phyloP scores from a whole-genome alignment of 2,888 invertebrate genomes.

The Abscondita cerata region DNA sequence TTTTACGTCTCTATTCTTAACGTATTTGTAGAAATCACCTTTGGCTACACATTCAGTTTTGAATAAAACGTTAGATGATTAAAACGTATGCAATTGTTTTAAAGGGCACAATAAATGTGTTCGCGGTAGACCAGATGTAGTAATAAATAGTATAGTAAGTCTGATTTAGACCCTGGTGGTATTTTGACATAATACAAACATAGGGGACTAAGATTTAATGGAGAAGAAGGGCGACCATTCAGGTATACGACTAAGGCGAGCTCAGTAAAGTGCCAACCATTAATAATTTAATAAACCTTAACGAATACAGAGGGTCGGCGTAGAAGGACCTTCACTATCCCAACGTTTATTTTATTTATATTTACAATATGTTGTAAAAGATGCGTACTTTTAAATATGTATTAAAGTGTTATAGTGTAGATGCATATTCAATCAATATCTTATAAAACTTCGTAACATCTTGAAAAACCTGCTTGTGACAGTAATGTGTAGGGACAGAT shows the following conservation, averaged over 20 bases:
- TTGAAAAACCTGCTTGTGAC: slow-evolving; percentile 31
- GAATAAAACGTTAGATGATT: too few relatives aligned
- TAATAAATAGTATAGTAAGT: slow-evolving; percentile 45
- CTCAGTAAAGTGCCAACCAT: slow-evolving; percentile 16
- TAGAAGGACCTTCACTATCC: background rate
- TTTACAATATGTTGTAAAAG: too few relatives aligned
- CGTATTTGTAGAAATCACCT: too few relatives aligned
- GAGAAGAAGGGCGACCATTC: slow-evolving; percentile 22
- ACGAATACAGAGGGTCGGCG: slow-evolving; percentile 19
- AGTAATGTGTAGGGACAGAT: slow-evolving; percentile 35
- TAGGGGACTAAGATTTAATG: slow-evolving; percentile 31
- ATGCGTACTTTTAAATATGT: too few relatives aligned
- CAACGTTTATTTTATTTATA: too few relatives aligned
- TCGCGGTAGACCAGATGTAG: slow-evolving; percentile 34
- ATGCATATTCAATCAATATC: background rate
- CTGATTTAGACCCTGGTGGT: slow-evolving; percentile 36
- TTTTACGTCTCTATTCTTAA: too few relatives aligned
- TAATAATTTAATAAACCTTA: slow-evolving; percentile 29
- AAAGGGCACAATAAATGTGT: too few relatives aligned
- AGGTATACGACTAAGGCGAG: slow-evolving; percentile 19
- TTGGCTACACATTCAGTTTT: too few relatives aligned
- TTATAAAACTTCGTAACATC: slow-evolving; percentile 9
- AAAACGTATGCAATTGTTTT: too few relatives aligned
- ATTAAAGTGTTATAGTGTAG: too few relatives aligned
- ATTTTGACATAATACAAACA: slow-evolving; percentile 28